Evolutionary conservation across 35 echinoderm and acorn worm genomes (phyloP).

Genomic region (Nesometra sesokonis): DNA sequence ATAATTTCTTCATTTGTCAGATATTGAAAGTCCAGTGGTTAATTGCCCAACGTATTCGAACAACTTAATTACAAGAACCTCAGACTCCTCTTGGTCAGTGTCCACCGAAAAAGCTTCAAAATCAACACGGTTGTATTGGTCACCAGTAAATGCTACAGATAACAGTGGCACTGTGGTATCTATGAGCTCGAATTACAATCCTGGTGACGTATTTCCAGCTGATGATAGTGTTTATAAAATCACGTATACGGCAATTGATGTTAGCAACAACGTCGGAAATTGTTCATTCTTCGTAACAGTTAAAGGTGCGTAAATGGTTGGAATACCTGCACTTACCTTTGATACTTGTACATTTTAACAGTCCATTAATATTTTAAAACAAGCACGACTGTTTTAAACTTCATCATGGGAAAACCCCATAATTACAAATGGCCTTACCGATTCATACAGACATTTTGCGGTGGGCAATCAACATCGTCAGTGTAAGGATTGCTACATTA

Average conservation of each 20-base stretch:
- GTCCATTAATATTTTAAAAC: no score
- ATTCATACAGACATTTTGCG: no score
- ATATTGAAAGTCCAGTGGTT: neutral
- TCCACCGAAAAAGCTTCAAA: neutral
- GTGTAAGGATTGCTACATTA: no score
- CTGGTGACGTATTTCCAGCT: neutral
- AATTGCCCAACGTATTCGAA: neutral
- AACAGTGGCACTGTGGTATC: neutral
- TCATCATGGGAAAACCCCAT: no score
- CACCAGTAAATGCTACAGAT: neutral
- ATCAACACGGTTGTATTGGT: neutral
- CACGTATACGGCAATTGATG: neutral
- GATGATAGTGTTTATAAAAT: neutral
- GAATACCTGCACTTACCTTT: no score
- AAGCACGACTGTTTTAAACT: no score
- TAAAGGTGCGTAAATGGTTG: neutral
- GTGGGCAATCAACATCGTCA: no score
- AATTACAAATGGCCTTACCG: no score
- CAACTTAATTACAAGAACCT: neutral
- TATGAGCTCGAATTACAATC: neutral
- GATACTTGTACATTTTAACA: no score
- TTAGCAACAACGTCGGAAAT: neutral
- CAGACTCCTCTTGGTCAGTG: neutral
- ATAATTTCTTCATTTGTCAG: neutral
- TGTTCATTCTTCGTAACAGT: neutral